Evolutionary conservation across 2,797 vertebrate species (phyloP).

Genomic region (Halcyon badia): DNA sequence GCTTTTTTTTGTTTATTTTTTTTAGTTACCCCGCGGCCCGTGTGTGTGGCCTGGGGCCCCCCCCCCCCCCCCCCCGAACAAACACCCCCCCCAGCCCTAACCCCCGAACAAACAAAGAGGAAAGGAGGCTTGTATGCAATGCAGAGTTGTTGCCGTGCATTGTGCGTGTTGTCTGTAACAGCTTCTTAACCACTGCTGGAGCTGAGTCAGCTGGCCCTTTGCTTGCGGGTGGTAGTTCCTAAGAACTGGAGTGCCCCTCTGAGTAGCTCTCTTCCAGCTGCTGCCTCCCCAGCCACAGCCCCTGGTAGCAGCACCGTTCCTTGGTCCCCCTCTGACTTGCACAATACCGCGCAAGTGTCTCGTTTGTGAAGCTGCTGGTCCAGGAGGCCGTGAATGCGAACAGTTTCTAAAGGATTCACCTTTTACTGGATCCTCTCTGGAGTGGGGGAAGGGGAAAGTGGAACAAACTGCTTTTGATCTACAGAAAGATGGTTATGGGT

Average conservation of each 20-base stretch:
- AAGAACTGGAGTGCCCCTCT: accelerated
- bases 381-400: not conserved
- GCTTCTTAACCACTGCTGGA: not conserved
- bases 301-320: not conserved
- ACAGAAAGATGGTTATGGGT: not conserved
- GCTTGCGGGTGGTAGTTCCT: not conserved
- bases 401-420: not conserved
- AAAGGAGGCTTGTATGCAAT: accelerated
- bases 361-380: not conserved
- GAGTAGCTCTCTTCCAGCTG: not conserved
- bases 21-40: no score
- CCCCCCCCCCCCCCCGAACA: no score
- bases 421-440: not conserved
- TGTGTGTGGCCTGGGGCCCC: no score
- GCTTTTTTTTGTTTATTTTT: no score
- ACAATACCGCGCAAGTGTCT: not conserved
- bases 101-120: no score
- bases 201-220: not conserved
- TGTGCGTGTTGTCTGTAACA: not conserved
- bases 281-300: not conserved
- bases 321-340: not conserved
- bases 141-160: accelerated
- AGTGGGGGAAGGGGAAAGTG: not conserved
- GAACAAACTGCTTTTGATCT: not conserved
- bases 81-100: no score